Evolutionary conservation across 2,888 invertebrate genomes (phyloP).

Genomic region (Macrophya alboannulata): DNA sequence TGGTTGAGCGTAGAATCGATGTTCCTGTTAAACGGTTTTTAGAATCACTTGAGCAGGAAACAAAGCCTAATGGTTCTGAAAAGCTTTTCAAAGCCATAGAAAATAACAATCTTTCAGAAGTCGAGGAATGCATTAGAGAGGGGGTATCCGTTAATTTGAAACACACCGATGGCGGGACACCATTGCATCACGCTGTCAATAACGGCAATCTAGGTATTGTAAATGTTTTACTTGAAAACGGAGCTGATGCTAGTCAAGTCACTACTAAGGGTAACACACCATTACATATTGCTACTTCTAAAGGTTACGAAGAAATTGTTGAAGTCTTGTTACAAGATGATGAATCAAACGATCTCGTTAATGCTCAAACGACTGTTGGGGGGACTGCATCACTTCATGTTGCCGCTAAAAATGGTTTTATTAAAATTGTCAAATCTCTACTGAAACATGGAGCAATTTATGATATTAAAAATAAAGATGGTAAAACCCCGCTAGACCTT

Average conservation of each 20-base stretch:
- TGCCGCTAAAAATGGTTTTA: conserved; percentile 63
- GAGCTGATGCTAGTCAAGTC: conserved; percentile 59
- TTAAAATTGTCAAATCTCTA: conserved; percentile 61
- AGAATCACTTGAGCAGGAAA: background rate
- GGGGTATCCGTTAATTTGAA: background rate
- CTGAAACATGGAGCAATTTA: conserved; percentile 64
- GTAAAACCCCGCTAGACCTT: conserved; percentile 64
- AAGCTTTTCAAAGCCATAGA: conserved; percentile 11
- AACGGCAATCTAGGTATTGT: conserved; percentile 57
- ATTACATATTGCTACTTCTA: conserved; percentile 63
- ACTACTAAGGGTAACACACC: conserved; percentile 63
- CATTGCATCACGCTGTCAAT: conserved; percentile 64
- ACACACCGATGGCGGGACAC: conserved; percentile 58
- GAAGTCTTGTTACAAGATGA: conserved; percentile 59
- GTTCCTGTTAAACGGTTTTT: background rate
- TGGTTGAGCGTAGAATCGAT: conserved; percentile 16
- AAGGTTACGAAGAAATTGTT: conserved; percentile 58
- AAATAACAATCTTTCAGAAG: conserved; percentile 13
- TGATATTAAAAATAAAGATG: conserved; percentile 61
- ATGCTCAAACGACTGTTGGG: conserved; percentile 59
- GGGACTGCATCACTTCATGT: conserved; percentile 62
- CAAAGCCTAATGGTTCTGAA: background rate
- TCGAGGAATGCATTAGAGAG: conserved; percentile 19
- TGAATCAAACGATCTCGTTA: conserved; percentile 64
- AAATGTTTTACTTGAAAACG: conserved; percentile 59